Conservation (phyloP, 30 jellyfish, hydroid and myxozoan species). For the Hydractinia symbiolongicarpus region DNA sequence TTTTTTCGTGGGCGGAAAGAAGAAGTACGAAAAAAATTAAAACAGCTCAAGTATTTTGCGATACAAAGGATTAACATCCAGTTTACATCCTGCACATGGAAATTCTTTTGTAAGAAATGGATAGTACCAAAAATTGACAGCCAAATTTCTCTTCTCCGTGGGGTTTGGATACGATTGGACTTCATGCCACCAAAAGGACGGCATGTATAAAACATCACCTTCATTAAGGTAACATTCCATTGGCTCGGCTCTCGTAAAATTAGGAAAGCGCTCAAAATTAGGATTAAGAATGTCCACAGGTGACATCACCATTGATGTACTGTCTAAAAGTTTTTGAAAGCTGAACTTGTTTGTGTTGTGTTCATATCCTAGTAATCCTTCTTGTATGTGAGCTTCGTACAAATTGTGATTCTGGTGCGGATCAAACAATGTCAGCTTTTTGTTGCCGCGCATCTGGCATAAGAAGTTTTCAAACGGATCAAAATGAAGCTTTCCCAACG, state of each 20-base stretch:
- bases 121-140: constrained; percentile 16
- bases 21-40: too few species aligned
- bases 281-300: constrained; percentile 20
- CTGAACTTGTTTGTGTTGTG: background rate
- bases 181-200: constrained; percentile 31
- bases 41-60: constrained; percentile 14
- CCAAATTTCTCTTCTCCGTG: constrained; percentile 9
- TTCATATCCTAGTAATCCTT: constrained; percentile 9
- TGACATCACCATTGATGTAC: constrained; percentile 27
- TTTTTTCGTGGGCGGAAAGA: too few species aligned
- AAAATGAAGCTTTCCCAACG: constrained; percentile 18
- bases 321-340: background rate
- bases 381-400: constrained; percentile 23
- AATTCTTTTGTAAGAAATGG: constrained; percentile 13
- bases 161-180: constrained; percentile 14
- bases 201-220: constrained; percentile 12
- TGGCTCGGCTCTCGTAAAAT: constrained; percentile 14
- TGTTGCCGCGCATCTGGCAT: constrained; percentile 18
- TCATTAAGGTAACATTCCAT: constrained; percentile 24
- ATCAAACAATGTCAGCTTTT: background rate
- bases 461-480: constrained; percentile 19
- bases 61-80: constrained; percentile 19
- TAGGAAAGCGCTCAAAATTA: constrained; percentile 7
- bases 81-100: constrained; percentile 18
- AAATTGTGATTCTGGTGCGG: constrained; percentile 8